Evolutionary conservation across 2,113 vertebrate genomes (phyloP).

Genomic region (Gambusia affinis): DNA sequence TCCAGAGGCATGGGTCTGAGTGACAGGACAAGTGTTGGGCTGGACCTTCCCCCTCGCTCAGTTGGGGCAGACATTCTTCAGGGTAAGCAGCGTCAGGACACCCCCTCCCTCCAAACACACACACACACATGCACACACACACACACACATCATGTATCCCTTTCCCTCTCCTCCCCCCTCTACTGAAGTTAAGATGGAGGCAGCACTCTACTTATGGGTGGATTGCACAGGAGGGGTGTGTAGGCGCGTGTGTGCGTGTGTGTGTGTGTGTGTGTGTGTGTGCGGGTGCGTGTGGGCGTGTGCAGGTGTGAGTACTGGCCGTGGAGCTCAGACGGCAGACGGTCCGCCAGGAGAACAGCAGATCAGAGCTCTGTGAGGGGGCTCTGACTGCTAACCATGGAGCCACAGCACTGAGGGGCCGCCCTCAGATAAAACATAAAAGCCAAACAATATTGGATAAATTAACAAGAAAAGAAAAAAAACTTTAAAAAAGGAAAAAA

Average conservation of each 20-base stretch:
- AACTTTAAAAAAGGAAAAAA: constrained; percentile 22
- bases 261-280: not conserved
- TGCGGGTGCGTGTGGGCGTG: constrained; percentile 40
- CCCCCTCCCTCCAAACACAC: constrained; percentile 8
- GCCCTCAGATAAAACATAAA: constrained; percentile 40
- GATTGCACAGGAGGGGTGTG: constrained; percentile 33
- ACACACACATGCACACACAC: constrained; percentile 37
- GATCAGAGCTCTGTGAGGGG: constrained; percentile 63
- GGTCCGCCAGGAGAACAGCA: constrained; percentile 57
- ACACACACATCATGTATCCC: constrained; percentile 43
- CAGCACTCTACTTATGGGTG: constrained; percentile 49
- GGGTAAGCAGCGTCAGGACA: constrained; percentile 75
- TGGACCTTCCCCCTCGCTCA: constrained; percentile 70
- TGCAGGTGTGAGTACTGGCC: constrained; percentile 62
- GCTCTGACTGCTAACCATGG: constrained; percentile 71
- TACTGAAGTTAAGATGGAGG: constrained; percentile 55
- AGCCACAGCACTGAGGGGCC: constrained; percentile 69
- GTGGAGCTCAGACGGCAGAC: constrained; percentile 58
- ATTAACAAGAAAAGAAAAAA: constrained; percentile 36
- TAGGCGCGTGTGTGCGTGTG: constrained; percentile 59
- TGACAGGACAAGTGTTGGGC: constrained; percentile 83
- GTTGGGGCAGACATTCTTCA: constrained; percentile 76
- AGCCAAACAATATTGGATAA: constrained; percentile 25
- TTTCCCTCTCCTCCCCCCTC: constrained; percentile 27
- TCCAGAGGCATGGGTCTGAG: constrained; percentile 71